A percentile compares a stretch with the other conserved stretches of the same genome.
Evolutionary conservation across 2,113 vertebrate species (phyloP).

Genomic region (Clarias gariepinus): DNA sequence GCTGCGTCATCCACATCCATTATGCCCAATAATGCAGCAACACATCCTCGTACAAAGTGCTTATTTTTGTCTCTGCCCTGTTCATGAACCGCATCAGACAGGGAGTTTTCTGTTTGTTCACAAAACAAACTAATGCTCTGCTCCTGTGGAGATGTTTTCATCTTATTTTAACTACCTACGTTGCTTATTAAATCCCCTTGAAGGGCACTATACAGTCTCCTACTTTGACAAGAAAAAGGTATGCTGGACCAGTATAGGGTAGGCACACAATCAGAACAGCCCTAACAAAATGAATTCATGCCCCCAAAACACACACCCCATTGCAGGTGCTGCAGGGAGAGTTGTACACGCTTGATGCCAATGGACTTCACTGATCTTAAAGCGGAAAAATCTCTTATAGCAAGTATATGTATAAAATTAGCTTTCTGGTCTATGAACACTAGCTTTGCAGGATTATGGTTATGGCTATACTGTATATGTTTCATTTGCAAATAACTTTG

Average conservation of each 20-base stretch:
- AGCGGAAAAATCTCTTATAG: neutral
- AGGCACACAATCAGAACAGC: neutral
- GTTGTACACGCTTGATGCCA: neutral
- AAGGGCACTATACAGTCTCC: neutral
- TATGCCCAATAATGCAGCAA: neutral
- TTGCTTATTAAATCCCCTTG: neutral
- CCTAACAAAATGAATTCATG: neutral
- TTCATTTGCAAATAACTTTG: neutral
- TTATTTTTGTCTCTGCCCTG: neutral
- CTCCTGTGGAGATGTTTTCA: neutral
- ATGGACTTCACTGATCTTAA: neutral
- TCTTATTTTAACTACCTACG: neutral
- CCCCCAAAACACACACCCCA: neutral
- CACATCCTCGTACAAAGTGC: neutral
- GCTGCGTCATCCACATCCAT: neutral
- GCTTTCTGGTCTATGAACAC: neutral
- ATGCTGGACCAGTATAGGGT: neutral
- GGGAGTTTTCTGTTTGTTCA: neutral
- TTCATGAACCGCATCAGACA: neutral
- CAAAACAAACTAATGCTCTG: neutral
- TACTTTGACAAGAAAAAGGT: neutral
- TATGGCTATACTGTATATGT: neutral
- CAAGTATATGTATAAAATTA: neutral
- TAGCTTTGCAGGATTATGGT: neutral
- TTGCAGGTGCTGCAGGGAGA: neutral